A percentile compares a stretch with the other conserved stretches of the same genome.
These are phyloP conservation scores for Psilopsiagon aurifrons DNA, from an alignment of 2,113 vertebrate genomes.

Conservation along the genomic window DNA sequence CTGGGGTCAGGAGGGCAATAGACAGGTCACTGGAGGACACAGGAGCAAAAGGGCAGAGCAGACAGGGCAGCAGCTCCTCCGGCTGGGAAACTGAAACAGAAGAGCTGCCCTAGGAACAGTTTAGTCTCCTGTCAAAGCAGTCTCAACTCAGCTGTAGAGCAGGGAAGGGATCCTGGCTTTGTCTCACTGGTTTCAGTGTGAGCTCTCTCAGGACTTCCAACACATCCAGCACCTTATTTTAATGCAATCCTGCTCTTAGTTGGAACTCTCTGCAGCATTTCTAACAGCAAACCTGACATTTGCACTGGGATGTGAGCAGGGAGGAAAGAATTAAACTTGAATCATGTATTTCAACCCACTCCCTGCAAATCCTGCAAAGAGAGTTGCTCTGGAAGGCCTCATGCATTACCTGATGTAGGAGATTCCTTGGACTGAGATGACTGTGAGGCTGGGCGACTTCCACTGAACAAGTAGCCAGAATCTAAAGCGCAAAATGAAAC, in stretches of 20 bases:
- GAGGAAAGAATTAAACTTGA: not conserved
- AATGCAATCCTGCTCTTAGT: not conserved
- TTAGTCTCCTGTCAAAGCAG: not conserved
- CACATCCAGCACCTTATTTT: not conserved
- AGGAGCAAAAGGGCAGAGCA: not conserved
- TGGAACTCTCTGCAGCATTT: not conserved
- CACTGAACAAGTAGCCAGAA: conserved; percentile 96
- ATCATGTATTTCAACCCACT: not conserved
- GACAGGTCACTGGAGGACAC: not conserved
- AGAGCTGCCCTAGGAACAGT: not conserved
- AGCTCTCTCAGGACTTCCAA: not conserved
- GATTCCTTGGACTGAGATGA: conserved; percentile 79
- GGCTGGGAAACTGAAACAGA: not conserved
- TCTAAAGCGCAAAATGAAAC: conserved; percentile 71
- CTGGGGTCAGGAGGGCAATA: not conserved
- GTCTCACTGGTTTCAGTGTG: not conserved
- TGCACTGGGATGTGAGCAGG: not conserved
- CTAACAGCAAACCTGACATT: not conserved
- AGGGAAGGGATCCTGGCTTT: not conserved
- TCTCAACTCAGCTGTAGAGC: not conserved
- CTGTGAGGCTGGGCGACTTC: conserved; percentile 86
- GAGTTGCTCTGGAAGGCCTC: not conserved
- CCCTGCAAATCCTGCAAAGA: not conserved
- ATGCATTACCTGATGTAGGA: conserved; percentile 81
- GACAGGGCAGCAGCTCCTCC: not conserved